These are phyloP conservation scores for Aricia artaxerxes DNA, from an alignment of 2,888 invertebrate species.

Conservation along the genomic window DNA sequence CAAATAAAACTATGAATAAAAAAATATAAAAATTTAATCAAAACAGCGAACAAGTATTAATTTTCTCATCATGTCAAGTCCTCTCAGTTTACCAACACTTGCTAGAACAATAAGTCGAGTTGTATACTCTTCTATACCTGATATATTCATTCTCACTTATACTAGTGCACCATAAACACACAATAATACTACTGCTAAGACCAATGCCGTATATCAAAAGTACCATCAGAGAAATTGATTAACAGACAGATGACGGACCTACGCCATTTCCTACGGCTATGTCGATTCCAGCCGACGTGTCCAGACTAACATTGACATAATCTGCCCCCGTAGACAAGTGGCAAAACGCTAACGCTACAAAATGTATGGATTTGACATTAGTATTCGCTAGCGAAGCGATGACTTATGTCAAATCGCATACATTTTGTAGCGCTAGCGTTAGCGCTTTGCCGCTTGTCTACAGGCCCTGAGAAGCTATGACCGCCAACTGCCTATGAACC, in stretches of 20 bases:
- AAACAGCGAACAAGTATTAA: background rate
- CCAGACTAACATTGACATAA: background rate
- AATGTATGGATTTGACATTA: too few species aligned
- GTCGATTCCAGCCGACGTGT: background rate
- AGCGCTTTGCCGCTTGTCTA: too few species aligned
- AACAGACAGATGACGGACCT: background rate
- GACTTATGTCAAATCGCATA: too few species aligned
- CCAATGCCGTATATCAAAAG: background rate
- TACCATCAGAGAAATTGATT: background rate
- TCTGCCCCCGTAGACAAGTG: background rate
- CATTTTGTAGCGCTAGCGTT: too few species aligned
- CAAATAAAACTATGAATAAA: background rate
- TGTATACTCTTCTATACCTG: background rate
- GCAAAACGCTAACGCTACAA: too few species aligned
- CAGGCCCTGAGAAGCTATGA: background rate
- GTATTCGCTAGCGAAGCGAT: too few species aligned
- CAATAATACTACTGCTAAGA: too few species aligned
- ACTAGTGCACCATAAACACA: background rate
- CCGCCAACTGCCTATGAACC: background rate
- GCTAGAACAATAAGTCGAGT: background rate
- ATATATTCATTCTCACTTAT: background rate
- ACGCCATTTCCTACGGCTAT: background rate
- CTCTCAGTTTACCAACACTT: background rate
- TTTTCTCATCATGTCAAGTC: background rate
- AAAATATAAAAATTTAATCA: constrained; percentile 7